phyloP scores from a whole-genome alignment of 30 jellyfish, hydroid and myxozoan species.

The Hydractinia echinata region DNA sequence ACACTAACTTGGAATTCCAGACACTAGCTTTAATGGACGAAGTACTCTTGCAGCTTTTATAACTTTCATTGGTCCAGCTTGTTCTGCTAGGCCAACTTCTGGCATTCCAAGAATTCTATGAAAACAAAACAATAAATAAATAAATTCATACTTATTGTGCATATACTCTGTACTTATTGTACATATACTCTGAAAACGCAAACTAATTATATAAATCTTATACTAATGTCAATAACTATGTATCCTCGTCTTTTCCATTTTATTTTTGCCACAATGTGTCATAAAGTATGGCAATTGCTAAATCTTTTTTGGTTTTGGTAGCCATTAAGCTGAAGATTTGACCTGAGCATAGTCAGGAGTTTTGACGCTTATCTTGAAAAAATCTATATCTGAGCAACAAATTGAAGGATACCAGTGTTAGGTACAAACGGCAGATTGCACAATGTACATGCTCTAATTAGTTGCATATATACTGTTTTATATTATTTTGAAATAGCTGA shows the following conservation, averaged over 20 bases:
- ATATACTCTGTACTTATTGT: not conserved
- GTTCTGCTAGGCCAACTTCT: conserved; percentile 42
- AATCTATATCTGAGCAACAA: no score
- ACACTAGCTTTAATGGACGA: conserved; percentile 76
- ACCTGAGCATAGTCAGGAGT: no score
- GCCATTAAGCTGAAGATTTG: no score
- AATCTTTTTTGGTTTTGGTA: no score
- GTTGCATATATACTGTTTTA: no score
- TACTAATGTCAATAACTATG: not conserved
- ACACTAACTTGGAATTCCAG: conserved; percentile 68
- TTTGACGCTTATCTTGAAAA: no score
- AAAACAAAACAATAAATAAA: not conserved
- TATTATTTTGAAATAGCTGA: no score
- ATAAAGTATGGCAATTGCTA: not conserved
- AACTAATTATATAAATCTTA: not conserved
- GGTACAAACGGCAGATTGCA: no score
- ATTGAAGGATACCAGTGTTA: no score
- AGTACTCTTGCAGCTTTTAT: conserved; percentile 79
- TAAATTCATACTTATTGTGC: not conserved
- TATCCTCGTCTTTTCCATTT: not conserved
- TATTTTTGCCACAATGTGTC: not conserved
- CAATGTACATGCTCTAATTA: no score
- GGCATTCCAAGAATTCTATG: conserved; percentile 58
- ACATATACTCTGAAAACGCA: not conserved
- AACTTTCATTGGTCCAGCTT: conserved; percentile 79